Percentiles rank a stretch among this genome's conserved stretches.
Conservation (phyloP, 2,797 vertebrate species). For the Synaphobranchus kaupii region DNA sequence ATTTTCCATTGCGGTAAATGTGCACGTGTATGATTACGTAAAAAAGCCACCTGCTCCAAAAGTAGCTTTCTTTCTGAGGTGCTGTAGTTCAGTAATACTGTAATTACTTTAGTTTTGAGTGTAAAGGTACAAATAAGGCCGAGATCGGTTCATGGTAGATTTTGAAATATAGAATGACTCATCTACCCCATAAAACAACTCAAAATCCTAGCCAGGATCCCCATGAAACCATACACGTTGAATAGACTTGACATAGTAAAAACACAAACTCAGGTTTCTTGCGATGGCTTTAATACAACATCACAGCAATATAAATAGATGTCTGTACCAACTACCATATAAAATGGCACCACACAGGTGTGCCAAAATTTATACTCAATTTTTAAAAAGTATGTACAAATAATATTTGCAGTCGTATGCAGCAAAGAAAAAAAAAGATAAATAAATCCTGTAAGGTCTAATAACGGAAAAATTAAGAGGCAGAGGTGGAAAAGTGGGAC, state of each 20-base stretch:
- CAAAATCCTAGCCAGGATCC: too few relatives aligned
- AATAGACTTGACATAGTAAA: too few relatives aligned
- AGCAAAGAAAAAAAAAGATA: too few relatives aligned
- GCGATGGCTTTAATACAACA: background rate
- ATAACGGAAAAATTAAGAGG: background rate
- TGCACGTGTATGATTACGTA: background rate
- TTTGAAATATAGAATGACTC: background rate
- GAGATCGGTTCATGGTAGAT: background rate
- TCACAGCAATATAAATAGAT: constrained; percentile 11
- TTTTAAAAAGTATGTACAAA: background rate
- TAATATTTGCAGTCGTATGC: background rate
- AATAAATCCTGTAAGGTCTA: background rate
- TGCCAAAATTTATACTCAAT: background rate
- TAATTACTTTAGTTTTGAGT: background rate
- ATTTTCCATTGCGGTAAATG: background rate
- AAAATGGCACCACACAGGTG: background rate
- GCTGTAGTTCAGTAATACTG: background rate
- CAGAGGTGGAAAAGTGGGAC: too few relatives aligned
- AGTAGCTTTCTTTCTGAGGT: background rate
- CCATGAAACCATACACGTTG: too few relatives aligned
- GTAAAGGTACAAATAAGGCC: background rate
- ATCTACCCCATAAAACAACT: too few relatives aligned
- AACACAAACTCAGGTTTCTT: background rate
- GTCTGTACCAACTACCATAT: background rate
- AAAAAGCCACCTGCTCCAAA: background rate